Evolutionary conservation across 2,888 invertebrate species (phyloP).

Genomic region (Apotomis capreana): DNA sequence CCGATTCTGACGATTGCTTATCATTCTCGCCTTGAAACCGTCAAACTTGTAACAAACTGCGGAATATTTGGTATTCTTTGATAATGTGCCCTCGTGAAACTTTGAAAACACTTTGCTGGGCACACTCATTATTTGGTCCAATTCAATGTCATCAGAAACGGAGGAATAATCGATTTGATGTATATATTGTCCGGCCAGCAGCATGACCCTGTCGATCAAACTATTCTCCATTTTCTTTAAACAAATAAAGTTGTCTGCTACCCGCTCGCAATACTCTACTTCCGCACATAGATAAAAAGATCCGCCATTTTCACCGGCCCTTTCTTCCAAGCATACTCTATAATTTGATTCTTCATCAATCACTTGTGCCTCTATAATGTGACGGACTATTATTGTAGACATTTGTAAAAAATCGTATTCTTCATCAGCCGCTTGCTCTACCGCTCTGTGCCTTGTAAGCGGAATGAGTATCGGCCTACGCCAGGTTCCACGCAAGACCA

Average conservation of each 20-base stretch:
- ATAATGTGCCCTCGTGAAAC: neutral
- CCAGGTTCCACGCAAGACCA: neutral
- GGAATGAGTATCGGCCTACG: neutral
- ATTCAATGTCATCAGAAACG: neutral
- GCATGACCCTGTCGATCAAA: neutral
- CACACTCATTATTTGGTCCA: conserved; percentile 1
- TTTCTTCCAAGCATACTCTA: conserved; percentile 2
- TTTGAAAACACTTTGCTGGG: neutral
- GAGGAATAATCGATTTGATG: neutral
- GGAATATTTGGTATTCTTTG: neutral
- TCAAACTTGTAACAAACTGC: conserved; percentile 3
- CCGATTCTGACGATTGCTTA: neutral
- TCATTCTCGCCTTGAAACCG: neutral
- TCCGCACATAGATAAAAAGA: neutral
- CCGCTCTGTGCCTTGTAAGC: neutral
- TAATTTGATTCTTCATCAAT: neutral
- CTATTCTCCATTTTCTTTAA: conserved; percentile 1
- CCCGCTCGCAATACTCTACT: conserved; percentile 1
- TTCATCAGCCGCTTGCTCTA: neutral
- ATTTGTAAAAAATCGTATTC: neutral
- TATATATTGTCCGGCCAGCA: neutral
- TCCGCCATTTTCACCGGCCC: neutral
- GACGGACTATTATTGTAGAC: neutral
- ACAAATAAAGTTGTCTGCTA: neutral
- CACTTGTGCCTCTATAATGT: too few species aligned